These are phyloP conservation scores for Eulemur coronatus DNA, from an alignment of 2,797 vertebrate genomes.

Conservation along the genomic window DNA sequence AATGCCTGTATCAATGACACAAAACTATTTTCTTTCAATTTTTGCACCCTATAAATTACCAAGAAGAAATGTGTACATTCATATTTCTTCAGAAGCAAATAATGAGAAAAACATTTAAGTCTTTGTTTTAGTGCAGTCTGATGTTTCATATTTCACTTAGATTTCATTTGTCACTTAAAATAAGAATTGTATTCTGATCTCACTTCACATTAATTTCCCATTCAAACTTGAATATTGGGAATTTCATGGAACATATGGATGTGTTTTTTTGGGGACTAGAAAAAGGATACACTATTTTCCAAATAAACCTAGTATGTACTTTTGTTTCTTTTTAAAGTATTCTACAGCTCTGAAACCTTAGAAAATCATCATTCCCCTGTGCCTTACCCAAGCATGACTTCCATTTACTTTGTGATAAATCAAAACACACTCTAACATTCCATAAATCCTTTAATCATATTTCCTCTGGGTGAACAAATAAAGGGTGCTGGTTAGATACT, in stretches of 20 bases:
- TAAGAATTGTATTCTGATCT: not conserved
- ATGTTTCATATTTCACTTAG: not conserved
- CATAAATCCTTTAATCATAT: not conserved
- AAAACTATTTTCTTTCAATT: not conserved
- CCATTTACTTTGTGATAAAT: not conserved
- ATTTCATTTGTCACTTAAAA: not conserved
- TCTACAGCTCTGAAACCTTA: not conserved
- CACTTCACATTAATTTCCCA: not conserved
- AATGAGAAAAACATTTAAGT: not conserved
- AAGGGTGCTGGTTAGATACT: rapidly evolving
- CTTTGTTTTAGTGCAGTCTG: not conserved
- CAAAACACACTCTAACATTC: not conserved
- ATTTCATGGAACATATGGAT: not conserved
- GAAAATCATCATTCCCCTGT: not conserved
- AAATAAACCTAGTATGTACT: not conserved
- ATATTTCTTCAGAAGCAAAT: not conserved
- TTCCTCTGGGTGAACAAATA: not conserved
- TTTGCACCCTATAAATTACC: not conserved
- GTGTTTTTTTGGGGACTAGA: not conserved
- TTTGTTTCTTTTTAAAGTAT: not conserved
- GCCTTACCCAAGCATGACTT: not conserved
- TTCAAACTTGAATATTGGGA: not conserved
- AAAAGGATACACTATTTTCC: not conserved
- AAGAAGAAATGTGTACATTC: not conserved
- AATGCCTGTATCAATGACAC: not conserved